A percentile compares a stretch with the other conserved stretches of the same genome.
These are phyloP conservation scores for Clarias laeviceps DNA, from an alignment of 2,797 vertebrate genomes.

Conservation along the genomic window DNA sequence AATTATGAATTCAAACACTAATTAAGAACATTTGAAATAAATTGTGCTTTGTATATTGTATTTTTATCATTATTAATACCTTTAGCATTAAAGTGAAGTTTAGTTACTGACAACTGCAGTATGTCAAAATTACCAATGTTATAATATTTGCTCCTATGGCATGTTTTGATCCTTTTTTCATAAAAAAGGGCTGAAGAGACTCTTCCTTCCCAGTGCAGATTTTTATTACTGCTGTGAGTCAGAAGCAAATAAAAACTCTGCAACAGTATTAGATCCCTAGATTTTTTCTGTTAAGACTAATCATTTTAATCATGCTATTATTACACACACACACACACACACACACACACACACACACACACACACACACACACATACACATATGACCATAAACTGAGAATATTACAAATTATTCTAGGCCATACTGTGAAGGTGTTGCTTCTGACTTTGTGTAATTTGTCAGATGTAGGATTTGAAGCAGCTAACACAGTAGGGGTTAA, in stretches of 20 bases:
- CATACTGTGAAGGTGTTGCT: not conserved
- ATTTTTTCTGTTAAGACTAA: not conserved
- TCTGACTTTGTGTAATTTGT: not conserved
- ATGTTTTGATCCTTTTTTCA: not conserved
- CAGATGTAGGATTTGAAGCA: constrained; percentile 5
- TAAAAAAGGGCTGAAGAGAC: not conserved
- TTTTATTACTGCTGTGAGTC: not conserved
- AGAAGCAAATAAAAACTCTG: not conserved
- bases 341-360: constrained; percentile 9
- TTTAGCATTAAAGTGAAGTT: not conserved
- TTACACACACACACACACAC: not conserved
- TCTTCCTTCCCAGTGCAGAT: not conserved
- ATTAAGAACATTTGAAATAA: not conserved
- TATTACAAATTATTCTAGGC: not conserved
- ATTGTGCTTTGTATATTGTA: not conserved
- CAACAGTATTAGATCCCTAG: not conserved
- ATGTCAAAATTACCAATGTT: not conserved
- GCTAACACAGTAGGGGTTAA: not conserved
- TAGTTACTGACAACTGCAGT: not conserved
- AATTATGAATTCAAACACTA: not conserved
- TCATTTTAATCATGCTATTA: not conserved
- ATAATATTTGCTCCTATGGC: not conserved
- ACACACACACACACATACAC: not conserved
- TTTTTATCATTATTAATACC: not conserved
- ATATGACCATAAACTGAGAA: not conserved